Base-by-base conservation (phyloP, 2,113 vertebrate species). In the Cacatua alba region DNA sequence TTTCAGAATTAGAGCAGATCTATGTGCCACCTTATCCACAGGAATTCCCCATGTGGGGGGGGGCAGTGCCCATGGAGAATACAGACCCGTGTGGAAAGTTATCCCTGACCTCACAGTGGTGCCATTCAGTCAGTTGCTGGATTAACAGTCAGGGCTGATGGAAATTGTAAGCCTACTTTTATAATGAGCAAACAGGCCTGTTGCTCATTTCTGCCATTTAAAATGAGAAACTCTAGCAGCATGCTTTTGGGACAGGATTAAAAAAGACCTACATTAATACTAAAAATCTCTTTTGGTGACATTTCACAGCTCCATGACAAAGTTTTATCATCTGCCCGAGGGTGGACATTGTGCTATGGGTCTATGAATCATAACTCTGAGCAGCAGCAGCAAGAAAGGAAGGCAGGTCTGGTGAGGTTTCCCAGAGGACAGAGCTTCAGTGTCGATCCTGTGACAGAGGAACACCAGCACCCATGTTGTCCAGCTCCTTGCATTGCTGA, bases 121-220 rank as follows among this genome's bases (percentile, higher is more conserved):
- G 13, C 21, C 7, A 3, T 67, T 90, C 46, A 62, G 4, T 11
- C 6, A 2, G 21, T 15, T 17, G 4, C 46, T n/a, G 46, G 53
- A 62, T 87, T 85, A 76, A 41, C 18, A 35, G 11, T 60, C 19
- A 60, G 18, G 51, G 33, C 17, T 81, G 28, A 11, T 2, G 11
- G 63, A 80, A 96, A 76, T 90, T 52, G 57, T n/a, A 92, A 49
- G 41, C 41, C 49, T 3, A 6, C n/a, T 88, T 94, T 44, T 55
- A 31, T 26, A 86, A 37, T 0, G 4, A 82, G n/a, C 25, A 64
- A 55, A 65, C 3, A 69, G 13, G 44, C 39, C 55, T 90, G 21
- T 90, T 70, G 8, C 14, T 74, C 3, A 0, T 41, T 85, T 94
- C 53, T 53, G 63, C 35, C 55, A 11, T 49, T 83, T 64, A 33